A percentile compares a stretch with the other conserved stretches of the same genome.
These are phyloP conservation scores for Phengaris alcon DNA, from an alignment of 2,888 invertebrate species.

Conservation along the genomic window DNA sequence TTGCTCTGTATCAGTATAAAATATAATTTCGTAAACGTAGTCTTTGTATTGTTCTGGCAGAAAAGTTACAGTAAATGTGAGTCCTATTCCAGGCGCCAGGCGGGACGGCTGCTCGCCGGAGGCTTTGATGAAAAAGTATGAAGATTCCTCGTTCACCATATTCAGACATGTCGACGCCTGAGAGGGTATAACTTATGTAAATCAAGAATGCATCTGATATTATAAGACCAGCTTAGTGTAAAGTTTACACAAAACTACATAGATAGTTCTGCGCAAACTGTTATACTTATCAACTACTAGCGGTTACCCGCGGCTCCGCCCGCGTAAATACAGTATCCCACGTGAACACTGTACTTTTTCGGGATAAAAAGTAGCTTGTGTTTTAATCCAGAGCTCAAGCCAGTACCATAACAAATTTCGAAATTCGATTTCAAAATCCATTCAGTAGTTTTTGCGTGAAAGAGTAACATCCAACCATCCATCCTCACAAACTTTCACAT, in stretches of 20 bases:
- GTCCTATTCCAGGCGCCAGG: conserved; percentile 84
- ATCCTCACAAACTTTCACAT: too few species aligned
- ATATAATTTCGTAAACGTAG: conserved; percentile 73
- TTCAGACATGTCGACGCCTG: conserved; percentile 76
- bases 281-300: too few species aligned
- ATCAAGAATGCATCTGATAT: neutral
- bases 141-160: conserved; percentile 68
- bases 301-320: too few species aligned
- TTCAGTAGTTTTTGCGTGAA: too few species aligned
- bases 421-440: too few species aligned
- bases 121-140: conserved; percentile 73
- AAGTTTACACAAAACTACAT: neutral
- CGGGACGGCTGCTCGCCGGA: conserved; percentile 68
- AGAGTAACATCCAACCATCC: too few species aligned
- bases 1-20: conserved; percentile 74
- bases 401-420: too few species aligned
- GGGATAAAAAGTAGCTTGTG: too few species aligned
- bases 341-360: too few species aligned
- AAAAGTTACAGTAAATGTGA: conserved; percentile 81
- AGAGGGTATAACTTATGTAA: conserved; percentile 33
- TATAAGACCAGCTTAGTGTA: neutral
- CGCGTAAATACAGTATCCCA: too few species aligned
- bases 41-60: conserved; percentile 77
- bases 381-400: too few species aligned
- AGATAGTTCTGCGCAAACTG: too few species aligned